phyloP scores from a whole-genome alignment of 2,113 vertebrate species.

The Chaetodon auriga region DNA sequence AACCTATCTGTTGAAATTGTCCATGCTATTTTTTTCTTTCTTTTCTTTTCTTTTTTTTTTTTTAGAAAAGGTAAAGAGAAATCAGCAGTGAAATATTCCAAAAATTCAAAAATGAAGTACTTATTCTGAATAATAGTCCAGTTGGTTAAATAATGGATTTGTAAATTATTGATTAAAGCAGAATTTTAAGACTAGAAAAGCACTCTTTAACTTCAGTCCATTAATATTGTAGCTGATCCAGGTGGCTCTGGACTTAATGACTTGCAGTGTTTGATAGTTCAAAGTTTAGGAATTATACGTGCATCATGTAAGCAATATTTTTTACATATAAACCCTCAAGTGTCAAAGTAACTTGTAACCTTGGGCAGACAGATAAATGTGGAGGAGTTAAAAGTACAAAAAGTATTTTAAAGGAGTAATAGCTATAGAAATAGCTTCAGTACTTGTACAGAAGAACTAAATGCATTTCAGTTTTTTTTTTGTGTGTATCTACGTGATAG shows the following conservation, averaged over 20 bases:
- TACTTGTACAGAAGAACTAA: background rate
- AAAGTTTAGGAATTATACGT: background rate
- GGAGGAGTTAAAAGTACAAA: background rate
- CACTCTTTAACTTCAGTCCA: no score
- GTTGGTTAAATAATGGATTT: background rate
- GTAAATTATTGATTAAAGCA: constrained; percentile 8
- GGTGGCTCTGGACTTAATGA: background rate
- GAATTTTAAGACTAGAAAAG: background rate
- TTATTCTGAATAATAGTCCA: background rate
- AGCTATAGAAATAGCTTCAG: background rate
- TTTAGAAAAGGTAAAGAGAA: background rate
- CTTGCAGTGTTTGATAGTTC: background rate
- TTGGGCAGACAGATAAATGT: background rate
- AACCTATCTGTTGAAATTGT: background rate
- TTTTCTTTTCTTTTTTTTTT: background rate
- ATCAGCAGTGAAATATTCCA: background rate
- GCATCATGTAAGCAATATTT: background rate
- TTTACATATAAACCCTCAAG: background rate
- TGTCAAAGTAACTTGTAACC: background rate
- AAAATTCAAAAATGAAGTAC: background rate
- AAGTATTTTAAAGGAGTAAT: background rate
- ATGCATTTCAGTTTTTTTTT: background rate
- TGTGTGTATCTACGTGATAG: background rate
- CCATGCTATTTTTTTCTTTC: background rate
- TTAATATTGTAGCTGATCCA: background rate